Evolutionary conservation across 2,888 invertebrate genomes (phyloP).

Genomic region (Tinea pellionella): DNA sequence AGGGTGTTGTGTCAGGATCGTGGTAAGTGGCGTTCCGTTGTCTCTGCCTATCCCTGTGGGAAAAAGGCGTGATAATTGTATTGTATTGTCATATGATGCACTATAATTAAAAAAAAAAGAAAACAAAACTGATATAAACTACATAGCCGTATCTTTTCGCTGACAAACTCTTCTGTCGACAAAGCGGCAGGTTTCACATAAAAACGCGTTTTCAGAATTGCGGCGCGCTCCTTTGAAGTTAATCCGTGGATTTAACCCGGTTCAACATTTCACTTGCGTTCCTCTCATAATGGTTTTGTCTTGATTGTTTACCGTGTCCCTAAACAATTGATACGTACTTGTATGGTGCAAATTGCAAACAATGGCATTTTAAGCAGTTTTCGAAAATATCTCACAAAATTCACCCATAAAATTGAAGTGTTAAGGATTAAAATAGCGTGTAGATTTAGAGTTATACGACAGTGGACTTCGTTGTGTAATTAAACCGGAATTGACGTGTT

Average conservation of each 20-base stretch:
- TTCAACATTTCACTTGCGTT: slow-evolving; percentile 13
- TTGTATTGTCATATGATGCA: too few species aligned
- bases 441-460: background rate
- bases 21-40: too few species aligned
- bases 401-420: background rate
- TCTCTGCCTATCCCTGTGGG: too few species aligned
- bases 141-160: slow-evolving; percentile 26
- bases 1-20: too few species aligned
- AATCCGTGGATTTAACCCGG: slow-evolving; percentile 37
- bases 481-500: slow-evolving; percentile 8
- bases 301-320: slow-evolving; percentile 18
- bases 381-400: background rate
- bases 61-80: too few species aligned
- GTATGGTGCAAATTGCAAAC: background rate
- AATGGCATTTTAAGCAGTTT: slow-evolving; percentile 1
- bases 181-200: slow-evolving; percentile 50
- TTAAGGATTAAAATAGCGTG: background rate
- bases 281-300: slow-evolving; percentile 21
- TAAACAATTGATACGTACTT: background rate
- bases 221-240: slow-evolving; percentile 53
- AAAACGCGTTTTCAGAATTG: slow-evolving; percentile 62
- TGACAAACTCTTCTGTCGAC: slow-evolving; percentile 51
- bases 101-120: too few species aligned
- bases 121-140: too few species aligned
- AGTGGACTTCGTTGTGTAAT: slow-evolving; percentile 3